Evolutionary conservation across 2,888 invertebrate species (phyloP).

Genomic region (Philopedon plagiatum): DNA sequence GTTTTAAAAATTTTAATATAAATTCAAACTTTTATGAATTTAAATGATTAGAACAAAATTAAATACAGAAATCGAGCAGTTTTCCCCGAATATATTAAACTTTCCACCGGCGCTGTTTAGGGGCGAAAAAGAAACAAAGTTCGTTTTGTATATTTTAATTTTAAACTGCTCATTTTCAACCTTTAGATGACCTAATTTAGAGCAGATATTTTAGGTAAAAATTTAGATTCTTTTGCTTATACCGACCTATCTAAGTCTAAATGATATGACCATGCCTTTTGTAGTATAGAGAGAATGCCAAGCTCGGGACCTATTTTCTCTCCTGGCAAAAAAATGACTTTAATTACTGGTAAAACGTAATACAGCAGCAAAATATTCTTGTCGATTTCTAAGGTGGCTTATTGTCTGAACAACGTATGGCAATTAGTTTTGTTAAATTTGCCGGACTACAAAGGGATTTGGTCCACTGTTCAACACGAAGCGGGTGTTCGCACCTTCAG

Average conservation of each 20-base stretch:
- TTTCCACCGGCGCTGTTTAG: constrained; percentile 40
- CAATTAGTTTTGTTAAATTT: constrained; percentile 26
- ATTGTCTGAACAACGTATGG: constrained; percentile 4
- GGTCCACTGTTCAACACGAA: constrained; percentile 60
- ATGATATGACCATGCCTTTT: too few relatives aligned
- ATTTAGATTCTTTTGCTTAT: not conserved
- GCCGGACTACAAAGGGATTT: constrained; percentile 59
- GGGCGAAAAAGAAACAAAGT: constrained; percentile 40
- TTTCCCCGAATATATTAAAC: constrained; percentile 48
- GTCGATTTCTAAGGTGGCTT: not conserved
- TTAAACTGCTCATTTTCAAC: constrained; percentile 17
- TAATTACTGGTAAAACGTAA: too few relatives aligned
- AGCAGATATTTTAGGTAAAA: not conserved
- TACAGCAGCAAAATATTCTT: too few relatives aligned
- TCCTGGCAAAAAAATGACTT: too few relatives aligned
- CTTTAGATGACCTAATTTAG: not conserved
- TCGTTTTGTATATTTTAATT: not conserved
- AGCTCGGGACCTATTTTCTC: too few relatives aligned
- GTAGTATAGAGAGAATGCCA: too few relatives aligned
- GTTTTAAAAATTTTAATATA: constrained; percentile 41
- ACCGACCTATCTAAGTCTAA: too few relatives aligned
- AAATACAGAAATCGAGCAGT: constrained; percentile 28
- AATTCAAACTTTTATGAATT: constrained; percentile 46
- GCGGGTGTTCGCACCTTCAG: constrained; percentile 65
- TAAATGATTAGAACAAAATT: constrained; percentile 37